A percentile compares a stretch with the other conserved stretches of the same genome.
Conservation (phyloP, 2,113 vertebrate species). For the Erinaceus europaeus region DNA sequence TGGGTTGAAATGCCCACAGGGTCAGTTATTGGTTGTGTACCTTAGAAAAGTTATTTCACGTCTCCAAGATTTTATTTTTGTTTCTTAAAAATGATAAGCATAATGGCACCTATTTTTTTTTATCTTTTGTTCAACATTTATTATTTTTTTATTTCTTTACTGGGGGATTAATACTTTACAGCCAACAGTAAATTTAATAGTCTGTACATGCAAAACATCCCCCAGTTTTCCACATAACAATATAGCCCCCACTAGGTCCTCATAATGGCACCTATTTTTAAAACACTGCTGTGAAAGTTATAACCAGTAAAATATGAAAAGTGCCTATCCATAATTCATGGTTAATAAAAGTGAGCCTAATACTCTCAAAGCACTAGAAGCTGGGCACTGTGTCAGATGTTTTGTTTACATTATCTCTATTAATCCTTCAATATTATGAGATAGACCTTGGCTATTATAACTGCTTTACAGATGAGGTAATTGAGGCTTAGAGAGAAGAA, state of each 20-base stretch:
- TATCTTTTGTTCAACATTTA: too few relatives aligned
- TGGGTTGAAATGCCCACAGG: background rate
- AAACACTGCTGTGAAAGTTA: background rate
- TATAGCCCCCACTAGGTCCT: too few relatives aligned
- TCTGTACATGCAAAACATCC: too few relatives aligned
- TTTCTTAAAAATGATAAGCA: background rate
- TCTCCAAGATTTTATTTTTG: background rate
- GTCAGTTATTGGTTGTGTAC: background rate
- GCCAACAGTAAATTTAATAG: too few relatives aligned
- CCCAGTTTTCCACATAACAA: too few relatives aligned
- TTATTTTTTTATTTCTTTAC: too few relatives aligned
- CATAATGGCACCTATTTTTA: too few relatives aligned
- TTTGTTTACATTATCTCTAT: rapidly evolving
- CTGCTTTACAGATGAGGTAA: slow-evolving; percentile 13
- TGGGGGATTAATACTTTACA: too few relatives aligned
- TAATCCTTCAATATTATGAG: background rate
- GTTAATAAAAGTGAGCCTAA: rapidly evolving
- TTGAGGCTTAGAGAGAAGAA: background rate
- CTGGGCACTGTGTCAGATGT: rapidly evolving
- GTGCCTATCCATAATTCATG: rapidly evolving
- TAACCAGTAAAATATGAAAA: background rate
- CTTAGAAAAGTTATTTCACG: background rate
- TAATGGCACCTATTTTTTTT: background rate
- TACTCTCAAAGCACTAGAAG: background rate
- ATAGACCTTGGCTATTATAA: background rate